Percentiles rank a stretch among this genome's conserved stretches.
Evolutionary conservation across 2,113 vertebrate genomes (phyloP).

Genomic region (Plectropomus leopardus): DNA sequence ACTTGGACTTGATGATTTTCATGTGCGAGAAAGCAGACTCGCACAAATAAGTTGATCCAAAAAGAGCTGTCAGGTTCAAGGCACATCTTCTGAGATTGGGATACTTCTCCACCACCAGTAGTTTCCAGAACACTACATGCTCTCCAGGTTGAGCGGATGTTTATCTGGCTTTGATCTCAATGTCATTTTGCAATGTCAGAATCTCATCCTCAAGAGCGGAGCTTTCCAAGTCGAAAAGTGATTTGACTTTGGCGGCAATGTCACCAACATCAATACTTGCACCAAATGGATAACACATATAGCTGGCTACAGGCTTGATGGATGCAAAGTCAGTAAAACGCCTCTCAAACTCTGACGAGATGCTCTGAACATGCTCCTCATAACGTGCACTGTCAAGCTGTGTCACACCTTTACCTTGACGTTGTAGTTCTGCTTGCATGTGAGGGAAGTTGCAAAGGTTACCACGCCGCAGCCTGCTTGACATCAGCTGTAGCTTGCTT

Average conservation of each 20-base stretch:
- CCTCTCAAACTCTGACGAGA: neutral
- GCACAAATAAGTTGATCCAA: neutral
- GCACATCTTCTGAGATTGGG: neutral
- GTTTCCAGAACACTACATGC: neutral
- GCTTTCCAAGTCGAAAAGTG: neutral
- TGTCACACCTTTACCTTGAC: too few relatives aligned
- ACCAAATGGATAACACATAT: neutral
- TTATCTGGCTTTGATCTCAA: neutral
- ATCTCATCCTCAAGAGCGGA: neutral
- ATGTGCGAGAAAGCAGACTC: too few relatives aligned
- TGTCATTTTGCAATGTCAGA: conserved; percentile 9
- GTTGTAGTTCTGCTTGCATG: too few relatives aligned
- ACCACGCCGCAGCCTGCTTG: too few relatives aligned
- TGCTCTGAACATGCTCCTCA: neutral
- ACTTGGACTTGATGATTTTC: too few relatives aligned
- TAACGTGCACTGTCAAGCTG: neutral
- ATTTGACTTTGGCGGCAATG: neutral
- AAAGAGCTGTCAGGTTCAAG: neutral
- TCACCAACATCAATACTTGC: neutral
- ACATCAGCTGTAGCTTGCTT: neutral
- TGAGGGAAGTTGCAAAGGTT: too few relatives aligned
- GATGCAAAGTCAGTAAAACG: conserved; percentile 9
- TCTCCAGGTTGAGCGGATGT: neutral
- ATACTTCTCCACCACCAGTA: neutral
- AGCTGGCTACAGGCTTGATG: conserved; percentile 7